These are phyloP conservation scores for Antheraea yamamai DNA, from an alignment of 2,888 invertebrate genomes.

Conservation along the genomic window DNA sequence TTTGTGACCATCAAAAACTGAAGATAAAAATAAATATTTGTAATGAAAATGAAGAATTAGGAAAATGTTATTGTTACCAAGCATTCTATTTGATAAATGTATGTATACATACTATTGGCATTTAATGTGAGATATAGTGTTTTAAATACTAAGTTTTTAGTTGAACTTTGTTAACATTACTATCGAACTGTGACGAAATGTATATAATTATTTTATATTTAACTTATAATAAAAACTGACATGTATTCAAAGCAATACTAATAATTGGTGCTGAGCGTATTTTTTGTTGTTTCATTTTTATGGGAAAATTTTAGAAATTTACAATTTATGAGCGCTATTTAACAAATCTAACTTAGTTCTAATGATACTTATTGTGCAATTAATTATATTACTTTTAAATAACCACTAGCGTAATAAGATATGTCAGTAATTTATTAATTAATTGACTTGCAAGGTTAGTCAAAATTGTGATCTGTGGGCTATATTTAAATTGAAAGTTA, in stretches of 20 bases:
- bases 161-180: constrained; percentile 1
- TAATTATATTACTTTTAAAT: constrained; percentile 27
- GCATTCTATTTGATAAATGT: background rate
- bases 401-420: constrained; percentile 16
- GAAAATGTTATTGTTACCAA: background rate
- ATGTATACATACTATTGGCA: background rate
- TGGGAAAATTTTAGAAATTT: constrained; percentile 28
- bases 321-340: constrained; percentile 31
- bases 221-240: constrained; percentile 57
- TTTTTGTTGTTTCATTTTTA: constrained; percentile 48
- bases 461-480: constrained; percentile 69
- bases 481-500: constrained; percentile 70
- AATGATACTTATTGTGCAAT: constrained; percentile 25
- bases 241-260: constrained; percentile 55
- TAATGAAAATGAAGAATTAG: background rate
- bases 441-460: constrained; percentile 38
- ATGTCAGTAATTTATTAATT: constrained; percentile 23
- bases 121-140: background rate
- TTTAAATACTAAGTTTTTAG: background rate
- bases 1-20: background rate
- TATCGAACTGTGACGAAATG: constrained; percentile 43
- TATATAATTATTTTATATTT: constrained; percentile 68
- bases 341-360: constrained; percentile 25
- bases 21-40: background rate
- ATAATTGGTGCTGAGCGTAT: constrained; percentile 63